Conservation (phyloP, 2,888 invertebrate genomes). For the Bhutanitis thaidina region DNA sequence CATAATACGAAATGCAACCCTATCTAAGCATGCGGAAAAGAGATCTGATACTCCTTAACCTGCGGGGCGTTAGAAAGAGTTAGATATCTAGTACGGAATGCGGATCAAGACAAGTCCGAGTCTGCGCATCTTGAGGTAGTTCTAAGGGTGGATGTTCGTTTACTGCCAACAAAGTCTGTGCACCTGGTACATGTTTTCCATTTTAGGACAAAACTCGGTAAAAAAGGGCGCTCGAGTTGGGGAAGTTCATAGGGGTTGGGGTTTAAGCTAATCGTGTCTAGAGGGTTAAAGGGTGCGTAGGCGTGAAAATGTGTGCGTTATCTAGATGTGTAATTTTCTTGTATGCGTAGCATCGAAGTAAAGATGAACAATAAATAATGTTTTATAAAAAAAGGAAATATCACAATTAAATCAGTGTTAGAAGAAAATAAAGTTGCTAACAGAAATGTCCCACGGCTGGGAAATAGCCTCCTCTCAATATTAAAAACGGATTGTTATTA, state of each 20-base stretch:
- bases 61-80: slow-evolving; percentile 59
- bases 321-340: background rate
- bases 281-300: slow-evolving; percentile 11
- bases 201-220: slow-evolving; percentile 79
- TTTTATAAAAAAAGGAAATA: no score
- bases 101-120: slow-evolving; percentile 60
- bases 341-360: background rate
- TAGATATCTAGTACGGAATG: slow-evolving; percentile 47
- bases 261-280: background rate
- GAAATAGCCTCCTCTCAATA: no score
- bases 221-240: slow-evolving; percentile 67
- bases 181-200: slow-evolving; percentile 77
- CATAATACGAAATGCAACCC: slow-evolving; percentile 39
- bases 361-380: no score
- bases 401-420: no score
- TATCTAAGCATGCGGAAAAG: slow-evolving; percentile 53
- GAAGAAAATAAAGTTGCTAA: no score
- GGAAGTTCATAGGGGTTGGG: slow-evolving; percentile 4
- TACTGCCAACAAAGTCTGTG: slow-evolving; percentile 49
- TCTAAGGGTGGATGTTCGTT: slow-evolving; percentile 63
- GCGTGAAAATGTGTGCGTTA: background rate
- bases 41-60: slow-evolving; percentile 35
- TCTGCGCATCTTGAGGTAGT: slow-evolving; percentile 68
- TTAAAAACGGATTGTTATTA: no score
- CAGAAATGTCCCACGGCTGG: no score